phyloP scores from a whole-genome alignment of 2,888 invertebrate species.

The Herminia tarsipennalis region DNA sequence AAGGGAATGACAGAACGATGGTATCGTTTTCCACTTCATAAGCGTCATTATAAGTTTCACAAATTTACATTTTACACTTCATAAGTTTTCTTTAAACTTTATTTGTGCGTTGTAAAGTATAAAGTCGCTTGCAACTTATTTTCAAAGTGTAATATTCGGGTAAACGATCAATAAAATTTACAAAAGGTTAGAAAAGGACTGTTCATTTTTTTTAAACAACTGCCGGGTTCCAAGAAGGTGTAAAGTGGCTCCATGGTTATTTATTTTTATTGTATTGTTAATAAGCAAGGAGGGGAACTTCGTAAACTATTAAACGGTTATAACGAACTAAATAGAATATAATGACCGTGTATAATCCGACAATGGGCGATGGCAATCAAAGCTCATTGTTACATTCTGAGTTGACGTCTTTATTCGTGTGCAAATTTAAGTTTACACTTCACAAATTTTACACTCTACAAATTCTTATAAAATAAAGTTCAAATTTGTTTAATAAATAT shows the following conservation, averaged over 20 bases:
- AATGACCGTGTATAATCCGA: slow-evolving; percentile 81
- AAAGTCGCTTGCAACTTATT: slow-evolving; percentile 23
- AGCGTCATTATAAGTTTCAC: slow-evolving; percentile 64
- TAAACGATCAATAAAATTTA: slow-evolving; percentile 56
- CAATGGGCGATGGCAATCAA: slow-evolving; percentile 78
- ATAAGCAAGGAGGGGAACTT: slow-evolving; percentile 80
- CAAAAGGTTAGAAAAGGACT: slow-evolving; percentile 59
- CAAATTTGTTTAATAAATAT: not conserved
- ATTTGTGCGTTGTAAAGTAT: slow-evolving; percentile 22
- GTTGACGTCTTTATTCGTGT: slow-evolving; percentile 76
- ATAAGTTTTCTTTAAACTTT: slow-evolving; percentile 17
- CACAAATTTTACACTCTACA: slow-evolving; percentile 23
- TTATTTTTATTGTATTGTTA: slow-evolving; percentile 85
- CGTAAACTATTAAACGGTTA: slow-evolving; percentile 83
- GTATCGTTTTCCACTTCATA: slow-evolving; percentile 83
- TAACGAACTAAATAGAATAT: slow-evolving; percentile 85
- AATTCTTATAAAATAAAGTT: slow-evolving; percentile 17
- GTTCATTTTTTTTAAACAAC: slow-evolving; percentile 67
- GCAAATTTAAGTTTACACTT: slow-evolving; percentile 48
- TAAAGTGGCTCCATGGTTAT: slow-evolving; percentile 84
- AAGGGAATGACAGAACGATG: slow-evolving; percentile 78
- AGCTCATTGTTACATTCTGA: slow-evolving; percentile 70
- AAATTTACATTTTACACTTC: slow-evolving; percentile 28
- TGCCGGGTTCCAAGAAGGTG: slow-evolving; percentile 83
- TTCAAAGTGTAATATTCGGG: slow-evolving; percentile 19